Base-by-base conservation (phyloP, 2,113 vertebrate genomes). In the Tetrao urogallus region DNA sequence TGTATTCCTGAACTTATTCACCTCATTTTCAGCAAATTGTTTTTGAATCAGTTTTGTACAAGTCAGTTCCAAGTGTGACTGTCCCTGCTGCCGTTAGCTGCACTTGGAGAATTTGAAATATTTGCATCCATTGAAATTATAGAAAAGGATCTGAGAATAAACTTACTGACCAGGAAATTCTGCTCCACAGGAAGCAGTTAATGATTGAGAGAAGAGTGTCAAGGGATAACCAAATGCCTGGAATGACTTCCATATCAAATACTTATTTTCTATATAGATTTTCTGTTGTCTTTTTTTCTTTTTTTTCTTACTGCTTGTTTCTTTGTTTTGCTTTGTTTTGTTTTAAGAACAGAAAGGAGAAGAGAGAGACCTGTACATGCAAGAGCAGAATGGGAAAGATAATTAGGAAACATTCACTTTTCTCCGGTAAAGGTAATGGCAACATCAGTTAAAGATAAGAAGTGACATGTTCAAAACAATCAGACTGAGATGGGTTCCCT, bases 51-150 rank as follows among this genome's bases (percentile, higher is more conserved):
- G 5, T 66, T 90, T 84, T 71, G 3, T 43, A 47, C 10, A 14
- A 67, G 22, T 15, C 54, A 54, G 12, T 65, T 92, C 6, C 54
- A 72, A 56, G 34, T 73, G 12, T 8, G 25, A 72, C 32, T 50
- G 30, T 8, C 13, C 48, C 47, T 60, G 16, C 10, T 90, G 32
- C 32, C 3, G 2, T 12, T 56, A 80, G 18, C 28, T 64, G 9
- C 21, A n/a, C 4, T 56, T 79, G 60, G 4, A 42, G 42, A 60
- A 24, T 0, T 0, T 32, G 10, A 58, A 71, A 78, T 71, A 40
- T 10, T 10, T 74, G 19, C 10, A 61, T 36, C 36, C 24, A 8
- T 32, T 69, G 27, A 60, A 64, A n/a, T 91, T 50, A 60, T 27
- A 66, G 8, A 40, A 30, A 65, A 36, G 72, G 4, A 3, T 38